Evolutionary conservation across 2,888 invertebrate genomes (phyloP).

Genomic region (Andricus quercusramuli): DNA sequence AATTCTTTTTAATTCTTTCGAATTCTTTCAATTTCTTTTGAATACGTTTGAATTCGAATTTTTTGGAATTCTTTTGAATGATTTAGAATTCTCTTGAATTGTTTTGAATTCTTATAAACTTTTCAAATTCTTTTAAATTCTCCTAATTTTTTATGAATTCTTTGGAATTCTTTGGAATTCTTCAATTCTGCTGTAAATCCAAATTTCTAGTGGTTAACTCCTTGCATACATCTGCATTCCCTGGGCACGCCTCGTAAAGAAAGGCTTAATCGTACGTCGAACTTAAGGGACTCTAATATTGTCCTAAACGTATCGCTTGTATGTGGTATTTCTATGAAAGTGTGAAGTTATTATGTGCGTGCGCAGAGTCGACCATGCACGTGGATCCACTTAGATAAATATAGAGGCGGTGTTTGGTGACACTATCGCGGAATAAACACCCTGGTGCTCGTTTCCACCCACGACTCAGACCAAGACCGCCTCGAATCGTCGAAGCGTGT

Average conservation of each 20-base stretch:
- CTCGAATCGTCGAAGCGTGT: slow-evolving; percentile 27
- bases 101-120: too few relatives aligned
- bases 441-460: slow-evolving; percentile 53
- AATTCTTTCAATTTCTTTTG: too few relatives aligned
- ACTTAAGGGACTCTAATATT: slow-evolving; percentile 1
- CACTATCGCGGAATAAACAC: slow-evolving; percentile 63
- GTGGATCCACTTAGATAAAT: slow-evolving; percentile 68
- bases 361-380: slow-evolving; percentile 57
- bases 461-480: slow-evolving; percentile 30
- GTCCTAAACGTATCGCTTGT: neutral
- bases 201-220: too few relatives aligned
- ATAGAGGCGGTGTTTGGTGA: slow-evolving; percentile 67
- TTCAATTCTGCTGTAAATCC: too few relatives aligned
- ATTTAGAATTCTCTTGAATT: too few relatives aligned
- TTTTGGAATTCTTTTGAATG: too few relatives aligned
- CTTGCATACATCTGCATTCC: neutral
- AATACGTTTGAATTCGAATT: too few relatives aligned
- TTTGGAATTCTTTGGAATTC: too few relatives aligned
- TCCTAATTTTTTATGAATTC: too few relatives aligned
- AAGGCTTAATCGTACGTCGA: neutral
- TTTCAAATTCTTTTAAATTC: too few relatives aligned
- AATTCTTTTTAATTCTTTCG: too few relatives aligned
- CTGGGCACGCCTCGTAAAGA: too few relatives aligned
- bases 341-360: slow-evolving; percentile 45
- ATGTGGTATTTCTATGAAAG: neutral